Percentiles rank a stretch among this genome's conserved stretches.
phyloP scores from a whole-genome alignment of 2,113 vertebrate genomes.

The Pristiophorus japonicus region DNA sequence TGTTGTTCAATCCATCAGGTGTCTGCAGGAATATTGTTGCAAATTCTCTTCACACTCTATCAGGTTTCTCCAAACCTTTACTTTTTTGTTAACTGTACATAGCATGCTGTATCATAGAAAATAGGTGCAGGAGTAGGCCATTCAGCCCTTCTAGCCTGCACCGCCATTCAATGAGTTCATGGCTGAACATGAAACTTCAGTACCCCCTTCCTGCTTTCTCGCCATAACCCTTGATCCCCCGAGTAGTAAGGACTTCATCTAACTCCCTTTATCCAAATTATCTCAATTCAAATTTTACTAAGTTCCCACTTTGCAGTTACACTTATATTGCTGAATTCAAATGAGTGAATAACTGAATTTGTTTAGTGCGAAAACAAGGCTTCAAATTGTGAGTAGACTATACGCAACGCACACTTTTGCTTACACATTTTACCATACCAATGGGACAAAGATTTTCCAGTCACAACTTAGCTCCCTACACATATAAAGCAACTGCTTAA shows the following conservation, averaged over 20 bases:
- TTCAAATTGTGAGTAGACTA: neutral
- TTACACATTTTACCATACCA: neutral
- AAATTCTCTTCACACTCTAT: neutral
- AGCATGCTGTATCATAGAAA: no score
- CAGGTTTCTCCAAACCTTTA: neutral
- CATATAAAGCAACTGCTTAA: no score
- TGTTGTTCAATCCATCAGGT: neutral
- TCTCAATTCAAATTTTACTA: neutral
- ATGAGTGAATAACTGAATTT: neutral
- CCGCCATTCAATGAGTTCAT: no score
- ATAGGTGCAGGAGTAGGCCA: no score
- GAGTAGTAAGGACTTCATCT: no score
- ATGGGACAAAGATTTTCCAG: neutral
- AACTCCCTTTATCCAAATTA: no score
- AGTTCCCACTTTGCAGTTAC: neutral
- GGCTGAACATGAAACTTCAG: no score
- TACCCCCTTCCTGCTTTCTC: no score
- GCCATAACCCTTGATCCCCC: no score
- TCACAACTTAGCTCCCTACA: no score
- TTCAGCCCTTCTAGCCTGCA: no score
- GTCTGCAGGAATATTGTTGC: neutral
- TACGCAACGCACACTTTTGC: neutral
- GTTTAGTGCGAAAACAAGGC: neutral
- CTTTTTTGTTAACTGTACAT: neutral
- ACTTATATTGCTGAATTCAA: neutral